Percentiles rank a stretch among this genome's conserved stretches.
phyloP scores from a whole-genome alignment of 2,888 invertebrate species.

The Caenorhabditis sp. region DNA sequence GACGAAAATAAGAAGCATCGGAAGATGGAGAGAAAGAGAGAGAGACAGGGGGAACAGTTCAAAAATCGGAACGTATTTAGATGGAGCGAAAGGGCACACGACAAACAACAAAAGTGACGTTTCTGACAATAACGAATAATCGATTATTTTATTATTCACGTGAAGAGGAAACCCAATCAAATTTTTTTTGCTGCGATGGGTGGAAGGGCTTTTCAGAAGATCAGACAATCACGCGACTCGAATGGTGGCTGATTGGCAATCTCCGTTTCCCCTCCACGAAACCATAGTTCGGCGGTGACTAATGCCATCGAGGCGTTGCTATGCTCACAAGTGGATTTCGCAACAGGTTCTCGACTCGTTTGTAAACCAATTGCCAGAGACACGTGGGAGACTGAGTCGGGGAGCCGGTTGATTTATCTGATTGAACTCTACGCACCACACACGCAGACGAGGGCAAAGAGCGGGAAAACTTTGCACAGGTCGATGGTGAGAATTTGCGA shows the following conservation, averaged over 20 bases:
- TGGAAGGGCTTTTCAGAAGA: neutral
- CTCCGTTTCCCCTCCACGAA: neutral
- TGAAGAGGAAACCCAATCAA: neutral
- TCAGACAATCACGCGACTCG: neutral
- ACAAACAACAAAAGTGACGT: neutral
- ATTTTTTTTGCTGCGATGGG: no score
- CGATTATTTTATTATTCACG: neutral
- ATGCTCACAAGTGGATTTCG: conserved; percentile 9
- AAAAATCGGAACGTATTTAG: conserved; percentile 15
- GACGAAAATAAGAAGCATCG: no score
- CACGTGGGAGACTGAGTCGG: neutral
- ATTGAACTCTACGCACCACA: neutral
- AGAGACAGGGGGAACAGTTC: neutral
- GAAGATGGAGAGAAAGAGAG: neutral
- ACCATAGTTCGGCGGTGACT: neutral
- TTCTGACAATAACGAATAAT: neutral
- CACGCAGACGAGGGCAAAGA: neutral
- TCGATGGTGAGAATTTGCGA: neutral
- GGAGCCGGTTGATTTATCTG: conserved; percentile 6
- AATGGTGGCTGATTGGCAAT: conserved; percentile 1
- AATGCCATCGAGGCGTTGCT: neutral
- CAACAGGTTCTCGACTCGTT: neutral
- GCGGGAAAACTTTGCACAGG: neutral
- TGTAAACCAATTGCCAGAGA: conserved; percentile 4
- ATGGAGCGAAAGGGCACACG: neutral